Conservation (phyloP, 2,113 vertebrate genomes). For the Onychostruthus taczanowskii region DNA sequence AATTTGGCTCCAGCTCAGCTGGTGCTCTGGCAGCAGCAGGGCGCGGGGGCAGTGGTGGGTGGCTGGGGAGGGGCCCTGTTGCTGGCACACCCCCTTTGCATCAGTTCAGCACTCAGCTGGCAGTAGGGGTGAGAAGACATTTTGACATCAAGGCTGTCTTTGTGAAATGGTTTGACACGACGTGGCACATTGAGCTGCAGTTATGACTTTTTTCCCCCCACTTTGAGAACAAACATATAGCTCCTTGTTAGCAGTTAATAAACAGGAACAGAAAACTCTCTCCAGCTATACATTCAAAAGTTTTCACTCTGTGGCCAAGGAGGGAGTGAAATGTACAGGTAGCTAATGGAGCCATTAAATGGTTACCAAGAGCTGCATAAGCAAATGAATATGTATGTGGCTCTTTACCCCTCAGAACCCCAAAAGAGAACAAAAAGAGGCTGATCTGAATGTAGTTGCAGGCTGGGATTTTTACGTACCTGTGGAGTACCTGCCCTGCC, state of each 20-base stretch:
- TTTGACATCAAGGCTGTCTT: neutral
- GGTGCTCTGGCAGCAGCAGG: neutral
- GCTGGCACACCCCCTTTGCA: neutral
- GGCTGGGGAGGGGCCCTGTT: rapidly evolving
- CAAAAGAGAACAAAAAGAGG: neutral
- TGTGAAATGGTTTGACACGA: neutral
- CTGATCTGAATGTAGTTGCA: neutral
- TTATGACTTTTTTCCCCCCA: neutral
- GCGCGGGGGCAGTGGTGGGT: neutral
- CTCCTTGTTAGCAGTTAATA: neutral
- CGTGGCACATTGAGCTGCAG: rapidly evolving
- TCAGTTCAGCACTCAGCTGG: neutral
- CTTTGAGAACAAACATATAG: neutral
- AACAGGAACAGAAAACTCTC: neutral
- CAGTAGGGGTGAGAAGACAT: neutral
- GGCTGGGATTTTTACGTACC: neutral
- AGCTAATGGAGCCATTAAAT: neutral
- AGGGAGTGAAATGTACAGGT: neutral
- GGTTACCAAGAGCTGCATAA: neutral
- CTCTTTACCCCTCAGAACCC: neutral
- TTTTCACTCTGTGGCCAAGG: neutral
- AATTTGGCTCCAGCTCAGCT: neutral
- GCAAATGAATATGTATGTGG: neutral
- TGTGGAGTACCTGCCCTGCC: neutral
- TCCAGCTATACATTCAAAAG: neutral